phyloP scores from a whole-genome alignment of 2,113 vertebrate genomes.

The Urocitellus parryii region DNA sequence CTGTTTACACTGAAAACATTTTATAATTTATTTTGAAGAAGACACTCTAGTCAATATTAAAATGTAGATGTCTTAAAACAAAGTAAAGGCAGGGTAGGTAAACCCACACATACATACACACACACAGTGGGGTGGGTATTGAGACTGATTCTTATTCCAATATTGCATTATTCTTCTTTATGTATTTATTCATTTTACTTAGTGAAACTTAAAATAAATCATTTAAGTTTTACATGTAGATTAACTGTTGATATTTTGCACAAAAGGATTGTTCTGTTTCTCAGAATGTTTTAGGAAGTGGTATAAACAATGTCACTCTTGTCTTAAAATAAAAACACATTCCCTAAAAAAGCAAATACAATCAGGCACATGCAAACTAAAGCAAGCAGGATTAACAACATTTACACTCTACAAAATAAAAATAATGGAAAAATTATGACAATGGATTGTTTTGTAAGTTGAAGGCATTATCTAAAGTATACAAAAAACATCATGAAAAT shows the following conservation, averaged over 20 bases:
- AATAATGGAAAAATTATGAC: not conserved
- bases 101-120: no score
- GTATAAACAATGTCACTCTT: not conserved
- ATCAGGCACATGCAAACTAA: not conserved
- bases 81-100: not conserved
- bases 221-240: not conserved
- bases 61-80: not conserved
- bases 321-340: conserved; percentile 40
- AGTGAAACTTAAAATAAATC: not conserved
- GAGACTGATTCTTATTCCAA: not conserved
- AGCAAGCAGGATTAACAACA: not conserved
- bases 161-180: not conserved
- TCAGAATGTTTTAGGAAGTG: not conserved
- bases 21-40: conserved; percentile 25
- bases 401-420: not conserved
- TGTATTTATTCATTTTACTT: conserved; percentile 11
- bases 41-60: not conserved
- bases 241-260: not conserved
- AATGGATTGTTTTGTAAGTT: conserved; percentile 9
- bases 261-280: conserved; percentile 15
- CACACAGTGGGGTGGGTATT: not conserved
- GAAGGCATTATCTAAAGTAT: not conserved
- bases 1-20: conserved; percentile 13
- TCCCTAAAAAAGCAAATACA: not conserved
- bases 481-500: not conserved